Evolutionary conservation across 2,113 vertebrate genomes (phyloP).

Genomic region (Chamaetylas fuelleborni): DNA sequence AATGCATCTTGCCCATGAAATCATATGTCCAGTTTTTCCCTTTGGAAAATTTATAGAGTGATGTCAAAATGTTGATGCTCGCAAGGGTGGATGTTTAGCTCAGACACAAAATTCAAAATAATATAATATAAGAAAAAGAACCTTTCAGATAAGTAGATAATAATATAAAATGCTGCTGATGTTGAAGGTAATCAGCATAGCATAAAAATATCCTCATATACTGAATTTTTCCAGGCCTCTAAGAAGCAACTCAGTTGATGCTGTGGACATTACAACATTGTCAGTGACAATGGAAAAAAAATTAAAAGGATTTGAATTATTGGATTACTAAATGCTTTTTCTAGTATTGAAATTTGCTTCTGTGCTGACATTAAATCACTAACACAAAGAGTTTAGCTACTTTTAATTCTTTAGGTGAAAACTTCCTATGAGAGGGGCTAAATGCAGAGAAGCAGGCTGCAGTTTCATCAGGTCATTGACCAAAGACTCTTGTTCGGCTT

Average conservation of each 20-base stretch:
- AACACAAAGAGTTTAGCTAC: background rate
- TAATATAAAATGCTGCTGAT: background rate
- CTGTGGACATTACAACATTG: background rate
- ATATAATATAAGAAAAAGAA: background rate
- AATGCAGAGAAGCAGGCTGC: background rate
- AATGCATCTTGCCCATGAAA: background rate
- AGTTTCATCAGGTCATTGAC: background rate
- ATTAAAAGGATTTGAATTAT: rapidly evolving
- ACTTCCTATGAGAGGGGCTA: background rate
- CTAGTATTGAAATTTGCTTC: background rate
- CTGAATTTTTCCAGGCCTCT: background rate
- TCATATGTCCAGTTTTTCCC: background rate
- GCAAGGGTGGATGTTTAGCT: background rate
- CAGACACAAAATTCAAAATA: background rate
- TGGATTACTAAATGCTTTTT: background rate
- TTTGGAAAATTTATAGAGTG: background rate
- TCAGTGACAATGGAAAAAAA: background rate
- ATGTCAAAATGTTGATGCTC: background rate
- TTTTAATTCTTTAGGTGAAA: background rate
- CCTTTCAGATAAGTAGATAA: background rate
- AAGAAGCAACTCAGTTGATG: rapidly evolving
- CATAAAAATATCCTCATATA: background rate
- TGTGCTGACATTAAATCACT: background rate
- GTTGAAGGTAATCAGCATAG: background rate
- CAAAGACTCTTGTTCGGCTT: background rate